Conservation (phyloP, 1,140 invertebrate species). For the Heliothis virescens region DNA sequence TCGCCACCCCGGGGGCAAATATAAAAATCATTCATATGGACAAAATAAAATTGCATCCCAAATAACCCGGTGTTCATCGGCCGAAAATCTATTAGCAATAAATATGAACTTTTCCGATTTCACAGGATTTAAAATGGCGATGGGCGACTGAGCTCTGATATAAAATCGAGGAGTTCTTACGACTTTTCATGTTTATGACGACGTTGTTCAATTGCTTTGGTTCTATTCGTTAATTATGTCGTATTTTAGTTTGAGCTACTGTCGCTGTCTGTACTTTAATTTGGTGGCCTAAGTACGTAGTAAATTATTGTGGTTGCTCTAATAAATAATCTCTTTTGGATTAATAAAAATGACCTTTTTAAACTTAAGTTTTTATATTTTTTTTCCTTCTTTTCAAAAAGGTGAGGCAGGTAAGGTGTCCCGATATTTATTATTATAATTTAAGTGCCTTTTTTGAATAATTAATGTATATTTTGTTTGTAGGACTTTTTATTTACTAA, state of each 20-base stretch:
- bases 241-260: slow-evolving; percentile 19
- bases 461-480: too few relatives aligned
- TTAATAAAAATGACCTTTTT: not conserved
- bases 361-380: not conserved
- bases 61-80: slow-evolving; percentile 83
- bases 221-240: slow-evolving; percentile 53
- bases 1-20: slow-evolving; percentile 73
- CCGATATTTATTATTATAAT: too few relatives aligned
- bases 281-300: not conserved
- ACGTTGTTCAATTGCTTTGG: slow-evolving; percentile 69
- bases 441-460: too few relatives aligned
- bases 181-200: slow-evolving; percentile 78
- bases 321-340: not conserved
- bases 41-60: slow-evolving; percentile 86
- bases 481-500: too few relatives aligned
- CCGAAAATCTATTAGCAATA: slow-evolving; percentile 86
- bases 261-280: not conserved
- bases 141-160: slow-evolving; percentile 64
- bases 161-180: slow-evolving; percentile 74
- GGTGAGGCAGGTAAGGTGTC: too few relatives aligned
- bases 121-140: slow-evolving; percentile 82
- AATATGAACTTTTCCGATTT: slow-evolving; percentile 86
- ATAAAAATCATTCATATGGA: slow-evolving; percentile 86
- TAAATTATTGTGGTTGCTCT: not conserved
- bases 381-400: too few relatives aligned